Percentiles rank a stretch among this genome's conserved stretches.
Conservation (phyloP, 2,888 invertebrate species). For the Lasioglossum oenotherae region DNA sequence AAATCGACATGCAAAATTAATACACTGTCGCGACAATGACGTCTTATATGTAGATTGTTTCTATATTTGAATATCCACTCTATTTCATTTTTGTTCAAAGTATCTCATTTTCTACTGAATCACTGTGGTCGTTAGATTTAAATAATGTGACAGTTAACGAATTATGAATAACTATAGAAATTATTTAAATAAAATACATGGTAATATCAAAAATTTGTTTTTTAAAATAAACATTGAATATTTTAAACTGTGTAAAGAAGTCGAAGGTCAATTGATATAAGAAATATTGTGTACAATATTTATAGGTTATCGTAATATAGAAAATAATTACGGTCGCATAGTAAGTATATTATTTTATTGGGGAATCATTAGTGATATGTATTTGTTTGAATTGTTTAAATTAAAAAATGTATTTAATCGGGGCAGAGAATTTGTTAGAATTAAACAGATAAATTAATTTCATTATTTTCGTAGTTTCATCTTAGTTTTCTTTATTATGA, state of each 20-base stretch:
- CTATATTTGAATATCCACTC: not conserved
- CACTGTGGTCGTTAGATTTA: no score
- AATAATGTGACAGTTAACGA: not conserved
- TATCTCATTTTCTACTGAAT: not conserved
- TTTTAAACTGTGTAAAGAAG: not conserved
- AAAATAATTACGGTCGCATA: not conserved
- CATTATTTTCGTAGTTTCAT: not conserved
- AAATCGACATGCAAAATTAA: not conserved
- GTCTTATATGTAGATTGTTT: not conserved
- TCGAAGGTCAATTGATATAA: not conserved
- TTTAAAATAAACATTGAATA: not conserved
- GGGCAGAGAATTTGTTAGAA: not conserved
- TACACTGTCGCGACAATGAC: not conserved
- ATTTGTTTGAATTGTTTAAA: no score
- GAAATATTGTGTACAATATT: no score
- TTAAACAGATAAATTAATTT: not conserved
- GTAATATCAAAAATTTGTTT: not conserved
- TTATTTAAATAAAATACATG: not conserved
- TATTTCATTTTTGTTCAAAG: not conserved
- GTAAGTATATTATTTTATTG: not conserved
- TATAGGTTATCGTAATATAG: not conserved
- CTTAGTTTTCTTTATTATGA: not conserved
- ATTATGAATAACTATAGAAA: not conserved
- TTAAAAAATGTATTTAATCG: no score
- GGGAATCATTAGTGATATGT: no score